phyloP scores from a whole-genome alignment of 2,888 invertebrate species.

The Noctua janthe region DNA sequence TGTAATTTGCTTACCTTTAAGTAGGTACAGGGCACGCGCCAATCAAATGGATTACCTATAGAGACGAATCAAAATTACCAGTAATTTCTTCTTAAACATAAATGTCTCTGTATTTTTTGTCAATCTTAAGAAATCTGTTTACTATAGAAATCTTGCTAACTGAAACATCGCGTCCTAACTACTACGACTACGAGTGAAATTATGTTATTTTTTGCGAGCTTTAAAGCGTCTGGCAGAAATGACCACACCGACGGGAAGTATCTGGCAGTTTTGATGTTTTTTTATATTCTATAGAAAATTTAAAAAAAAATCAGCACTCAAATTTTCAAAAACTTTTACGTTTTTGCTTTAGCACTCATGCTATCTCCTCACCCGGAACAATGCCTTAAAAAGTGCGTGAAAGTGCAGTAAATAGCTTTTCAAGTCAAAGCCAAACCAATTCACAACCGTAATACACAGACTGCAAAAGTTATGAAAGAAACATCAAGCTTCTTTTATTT shows the following conservation, averaged over 20 bases:
- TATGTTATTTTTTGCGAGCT: background rate
- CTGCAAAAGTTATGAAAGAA: too few species aligned
- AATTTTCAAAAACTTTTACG: too few species aligned
- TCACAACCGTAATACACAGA: too few species aligned
- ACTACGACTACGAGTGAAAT: background rate
- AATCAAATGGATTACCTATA: background rate
- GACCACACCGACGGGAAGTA: background rate
- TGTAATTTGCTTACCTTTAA: background rate
- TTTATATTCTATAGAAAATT: too few species aligned
- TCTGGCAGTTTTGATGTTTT: background rate
- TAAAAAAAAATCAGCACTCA: background rate
- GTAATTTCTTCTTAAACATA: background rate
- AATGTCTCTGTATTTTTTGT: background rate
- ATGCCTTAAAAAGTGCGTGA: too few species aligned
- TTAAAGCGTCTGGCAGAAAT: background rate
- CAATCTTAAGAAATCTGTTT: background rate
- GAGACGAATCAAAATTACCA: background rate
- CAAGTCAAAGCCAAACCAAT: too few species aligned
- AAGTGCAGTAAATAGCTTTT: too few species aligned
- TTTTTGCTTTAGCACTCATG: too few species aligned
- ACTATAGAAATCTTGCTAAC: background rate
- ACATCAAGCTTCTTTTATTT: too few species aligned
- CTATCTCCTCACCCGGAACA: too few species aligned
- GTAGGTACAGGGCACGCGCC: background rate
- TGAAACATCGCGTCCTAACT: background rate